Evolutionary conservation across 1,140 invertebrate species (phyloP), one percentile per base, ranked within the genome.

Genomic region (Meloidogyne exigua): DNA sequence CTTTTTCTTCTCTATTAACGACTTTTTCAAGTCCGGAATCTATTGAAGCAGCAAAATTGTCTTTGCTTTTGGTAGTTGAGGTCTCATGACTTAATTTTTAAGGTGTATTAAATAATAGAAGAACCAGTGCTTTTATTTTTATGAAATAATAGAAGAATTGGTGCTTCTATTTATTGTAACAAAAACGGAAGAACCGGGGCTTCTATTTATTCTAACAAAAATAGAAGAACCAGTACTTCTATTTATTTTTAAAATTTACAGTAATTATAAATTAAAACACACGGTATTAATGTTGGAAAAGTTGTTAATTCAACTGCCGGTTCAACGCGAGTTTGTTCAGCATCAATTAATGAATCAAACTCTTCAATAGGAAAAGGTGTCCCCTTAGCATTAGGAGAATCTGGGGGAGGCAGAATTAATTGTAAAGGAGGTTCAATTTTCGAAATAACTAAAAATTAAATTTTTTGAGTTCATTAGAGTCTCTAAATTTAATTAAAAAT

Each of bases 211-310:
- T n/a, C n/a, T n/a, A n/a, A n/a, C n/a, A n/a, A n/a, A n/a, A n/a
- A n/a, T n/a, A n/a, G n/a, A n/a, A n/a, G n/a, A n/a, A n/a, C n/a
- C n/a, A n/a, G n/a, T n/a, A n/a, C n/a, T n/a, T n/a, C n/a, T n/a
- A n/a, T n/a, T n/a, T n/a, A n/a, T n/a, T n/a, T n/a, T n/a, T n/a
- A n/a, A n/a, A n/a, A n/a, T n/a, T n/a, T n/a, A n/a, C n/a, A n/a
- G n/a, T n/a, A n/a, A n/a, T n/a, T n/a, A 5, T 28, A 28, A 15
- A 15, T 5, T 28, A 62, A 72, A 15, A 72, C 15, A 12, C n/a
- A 73, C 71, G 71, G 71, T 62, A 65, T 21, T 26, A 65, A 64
- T 26, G 71, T 73, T 64, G 71, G 23, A 36, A 73, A 73, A 12
- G 44, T 39, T 49, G 39, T 62, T 11, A 21, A 21, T 36, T 64